A percentile compares a stretch with the other conserved stretches of the same genome.
phyloP scores from a whole-genome alignment of 1,140 invertebrate species.

The Drosophila leontia region DNA sequence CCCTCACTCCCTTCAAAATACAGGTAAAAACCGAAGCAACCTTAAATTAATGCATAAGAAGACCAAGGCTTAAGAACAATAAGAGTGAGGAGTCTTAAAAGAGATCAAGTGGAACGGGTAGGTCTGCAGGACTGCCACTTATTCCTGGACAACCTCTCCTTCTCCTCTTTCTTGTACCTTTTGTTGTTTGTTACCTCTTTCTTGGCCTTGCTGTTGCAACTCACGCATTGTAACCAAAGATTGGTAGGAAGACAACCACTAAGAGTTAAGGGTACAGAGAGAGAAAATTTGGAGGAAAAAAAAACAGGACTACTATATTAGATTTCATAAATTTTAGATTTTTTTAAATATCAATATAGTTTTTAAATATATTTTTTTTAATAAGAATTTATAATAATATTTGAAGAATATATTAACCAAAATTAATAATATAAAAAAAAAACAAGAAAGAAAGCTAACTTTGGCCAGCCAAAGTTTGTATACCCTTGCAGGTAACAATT shows the following conservation, averaged over 20 bases:
- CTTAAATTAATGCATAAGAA: conserved; percentile 28
- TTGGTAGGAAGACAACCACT: conserved; percentile 20
- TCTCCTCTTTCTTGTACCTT: conserved; percentile 1
- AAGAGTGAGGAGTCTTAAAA: conserved; percentile 22
- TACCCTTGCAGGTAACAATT: too few species aligned
- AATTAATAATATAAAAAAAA: too few species aligned
- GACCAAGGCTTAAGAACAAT: conserved; percentile 53
- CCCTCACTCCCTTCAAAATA: neutral
- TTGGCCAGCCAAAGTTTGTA: too few species aligned
- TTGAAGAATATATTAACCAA: too few species aligned
- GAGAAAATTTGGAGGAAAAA: neutral
- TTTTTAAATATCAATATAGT: neutral
- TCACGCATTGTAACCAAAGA: conserved; percentile 53
- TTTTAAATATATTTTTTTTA: too few species aligned
- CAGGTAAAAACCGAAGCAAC: conserved; percentile 24
- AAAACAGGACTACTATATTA: neutral
- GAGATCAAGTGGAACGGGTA: conserved; percentile 62
- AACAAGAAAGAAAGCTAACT: too few species aligned
- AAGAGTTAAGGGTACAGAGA: conserved; percentile 4
- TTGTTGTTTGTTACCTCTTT: conserved; percentile 16
- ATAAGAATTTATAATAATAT: too few species aligned
- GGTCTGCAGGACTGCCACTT: conserved; percentile 27
- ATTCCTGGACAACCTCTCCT: conserved; percentile 8
- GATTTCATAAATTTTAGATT: neutral
- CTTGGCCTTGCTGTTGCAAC: conserved; percentile 10